Conservation (phyloP, 2,888 invertebrate species). For the Athrips mouffetella region DNA sequence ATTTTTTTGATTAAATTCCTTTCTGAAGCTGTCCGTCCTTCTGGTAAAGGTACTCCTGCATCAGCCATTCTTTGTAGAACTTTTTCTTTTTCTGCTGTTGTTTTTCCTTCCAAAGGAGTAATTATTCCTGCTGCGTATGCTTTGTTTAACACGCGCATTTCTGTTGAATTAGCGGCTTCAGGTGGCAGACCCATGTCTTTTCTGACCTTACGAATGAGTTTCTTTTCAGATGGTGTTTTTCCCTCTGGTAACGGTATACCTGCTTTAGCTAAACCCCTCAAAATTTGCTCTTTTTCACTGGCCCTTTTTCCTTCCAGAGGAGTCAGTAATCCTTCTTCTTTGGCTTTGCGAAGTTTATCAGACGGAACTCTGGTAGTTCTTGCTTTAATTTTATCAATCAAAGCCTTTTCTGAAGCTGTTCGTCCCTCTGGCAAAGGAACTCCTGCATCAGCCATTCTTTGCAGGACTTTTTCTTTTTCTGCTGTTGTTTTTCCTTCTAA, state of each 20-base stretch:
- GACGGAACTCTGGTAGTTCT: constrained; percentile 9
- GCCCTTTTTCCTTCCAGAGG: constrained; percentile 9
- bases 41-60: constrained; percentile 29
- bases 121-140: constrained; percentile 16
- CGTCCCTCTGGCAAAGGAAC: constrained; percentile 13
- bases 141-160: constrained; percentile 18
- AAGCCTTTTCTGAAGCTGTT: background rate
- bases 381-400: constrained; percentile 26
- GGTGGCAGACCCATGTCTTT: constrained; percentile 9
- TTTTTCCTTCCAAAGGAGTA: constrained; percentile 25
- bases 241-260: constrained; percentile 31
- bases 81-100: constrained; percentile 29
- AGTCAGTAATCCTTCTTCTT: constrained; percentile 1
- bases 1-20: constrained; percentile 22
- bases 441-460: background rate
- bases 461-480: no score
- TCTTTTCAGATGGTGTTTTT: constrained; percentile 41
- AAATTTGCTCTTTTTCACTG: background rate
- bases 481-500: no score
- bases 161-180: constrained; percentile 23
- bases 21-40: constrained; percentile 29
- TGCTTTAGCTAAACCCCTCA: background rate
- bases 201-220: constrained; percentile 26
- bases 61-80: constrained; percentile 31
- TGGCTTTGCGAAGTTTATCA: constrained; percentile 24